Percentiles rank a stretch among this genome's conserved stretches.
Conservation (phyloP, 1,140 invertebrate genomes). For the Drosophila serrata region DNA sequence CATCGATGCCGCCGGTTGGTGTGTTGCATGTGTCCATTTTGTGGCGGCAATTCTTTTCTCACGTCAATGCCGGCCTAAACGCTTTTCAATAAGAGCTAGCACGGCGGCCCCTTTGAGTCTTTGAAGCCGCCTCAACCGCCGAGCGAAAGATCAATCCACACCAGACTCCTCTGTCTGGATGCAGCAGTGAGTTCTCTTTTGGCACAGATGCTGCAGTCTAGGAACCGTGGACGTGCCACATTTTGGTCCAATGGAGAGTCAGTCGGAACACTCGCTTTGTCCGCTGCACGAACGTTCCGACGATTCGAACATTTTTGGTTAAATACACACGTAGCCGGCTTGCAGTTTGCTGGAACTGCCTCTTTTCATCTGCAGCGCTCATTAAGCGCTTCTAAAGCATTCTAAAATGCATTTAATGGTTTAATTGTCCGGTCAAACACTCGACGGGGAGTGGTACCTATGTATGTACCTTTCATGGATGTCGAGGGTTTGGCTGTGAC, state of each 20-base stretch:
- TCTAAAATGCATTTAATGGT: slow-evolving; percentile 58
- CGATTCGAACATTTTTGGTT: slow-evolving; percentile 54
- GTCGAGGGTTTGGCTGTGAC: slow-evolving; percentile 14
- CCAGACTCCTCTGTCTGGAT: slow-evolving; percentile 14
- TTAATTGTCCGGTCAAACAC: slow-evolving; percentile 47
- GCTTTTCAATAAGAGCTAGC: slow-evolving; percentile 47
- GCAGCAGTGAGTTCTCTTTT: slow-evolving; percentile 38
- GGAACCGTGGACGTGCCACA: slow-evolving; percentile 55
- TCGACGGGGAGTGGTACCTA: slow-evolving; percentile 38
- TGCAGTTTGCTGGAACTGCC: slow-evolving; percentile 50
- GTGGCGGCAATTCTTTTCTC: slow-evolving; percentile 53
- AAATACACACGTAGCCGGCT: slow-evolving; percentile 57
- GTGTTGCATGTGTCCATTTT: slow-evolving; percentile 1
- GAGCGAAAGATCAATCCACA: slow-evolving; percentile 49
- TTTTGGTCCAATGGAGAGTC: slow-evolving; percentile 45
- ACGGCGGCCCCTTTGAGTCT: slow-evolving; percentile 16
- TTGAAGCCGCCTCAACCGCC: slow-evolving; percentile 39
- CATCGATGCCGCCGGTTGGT: slow-evolving; percentile 31
- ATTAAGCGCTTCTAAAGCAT: slow-evolving; percentile 53
- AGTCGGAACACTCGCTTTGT: slow-evolving; percentile 38
- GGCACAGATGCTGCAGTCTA: slow-evolving; percentile 48
- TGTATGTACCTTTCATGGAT: slow-evolving; percentile 28
- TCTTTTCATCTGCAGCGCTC: slow-evolving; percentile 56
- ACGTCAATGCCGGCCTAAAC: slow-evolving; percentile 52
- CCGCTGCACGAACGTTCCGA: slow-evolving; percentile 45